Percentiles rank a stretch among this genome's conserved stretches.
Conservation (phyloP, 2,113 vertebrate genomes). For the Tachysurus vachellii region DNA sequence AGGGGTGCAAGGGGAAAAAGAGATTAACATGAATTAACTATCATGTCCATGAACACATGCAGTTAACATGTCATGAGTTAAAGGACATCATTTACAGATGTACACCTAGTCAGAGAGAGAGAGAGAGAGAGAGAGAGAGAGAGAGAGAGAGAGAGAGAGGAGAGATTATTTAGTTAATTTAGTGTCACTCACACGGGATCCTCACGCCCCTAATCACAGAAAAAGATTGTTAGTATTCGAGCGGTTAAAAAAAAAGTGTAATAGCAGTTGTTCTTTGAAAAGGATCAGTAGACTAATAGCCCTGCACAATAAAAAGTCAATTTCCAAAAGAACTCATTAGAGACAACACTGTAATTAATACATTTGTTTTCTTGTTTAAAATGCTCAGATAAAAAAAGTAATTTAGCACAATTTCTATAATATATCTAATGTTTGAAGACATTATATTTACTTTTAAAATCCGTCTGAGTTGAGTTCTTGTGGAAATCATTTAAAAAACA, state of each 20-base stretch:
- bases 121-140: constrained; percentile 40
- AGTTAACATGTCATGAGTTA: constrained; percentile 89
- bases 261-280: neutral
- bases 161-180: neutral
- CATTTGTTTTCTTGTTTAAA: neutral
- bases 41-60: constrained; percentile 89
- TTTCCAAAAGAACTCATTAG: constrained; percentile 43
- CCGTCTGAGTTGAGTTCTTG: neutral
- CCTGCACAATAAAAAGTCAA: neutral
- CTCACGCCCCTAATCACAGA: constrained; percentile 20
- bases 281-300: neutral
- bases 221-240: constrained; percentile 63
- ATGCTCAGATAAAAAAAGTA: neutral
- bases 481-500: neutral
- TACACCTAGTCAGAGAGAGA: constrained; percentile 80
- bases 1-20: constrained; percentile 93
- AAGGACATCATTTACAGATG: constrained; percentile 78
- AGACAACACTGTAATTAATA: neutral
- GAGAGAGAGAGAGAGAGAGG: constrained; percentile 61
- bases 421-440: neutral
- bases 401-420: too few species aligned
- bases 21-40: constrained; percentile 99
- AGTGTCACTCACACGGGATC: constrained; percentile 16
- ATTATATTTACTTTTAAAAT: neutral
- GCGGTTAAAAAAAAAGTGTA: neutral